Conservation (phyloP, 1,140 invertebrate species). For the Magallana angulata region DNA sequence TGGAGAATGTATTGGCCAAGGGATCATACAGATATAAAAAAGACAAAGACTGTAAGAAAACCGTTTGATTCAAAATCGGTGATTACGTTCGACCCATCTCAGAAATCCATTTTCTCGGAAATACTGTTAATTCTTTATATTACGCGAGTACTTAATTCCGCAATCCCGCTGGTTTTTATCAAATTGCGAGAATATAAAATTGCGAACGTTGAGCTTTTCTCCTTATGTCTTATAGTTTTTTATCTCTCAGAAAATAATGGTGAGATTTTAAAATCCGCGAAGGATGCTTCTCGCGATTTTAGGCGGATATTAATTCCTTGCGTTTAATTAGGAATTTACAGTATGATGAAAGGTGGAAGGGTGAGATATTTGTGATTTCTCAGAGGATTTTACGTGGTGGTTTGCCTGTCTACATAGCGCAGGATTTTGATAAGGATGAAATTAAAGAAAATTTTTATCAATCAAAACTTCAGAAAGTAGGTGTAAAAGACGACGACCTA, state of each 20-base stretch:
- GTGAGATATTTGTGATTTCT: slow-evolving; percentile 52
- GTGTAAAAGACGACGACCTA: slow-evolving; percentile 26
- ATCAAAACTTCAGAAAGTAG: slow-evolving; percentile 53
- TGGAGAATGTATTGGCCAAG: slow-evolving; percentile 56
- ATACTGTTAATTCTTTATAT: not conserved
- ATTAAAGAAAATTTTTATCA: slow-evolving; percentile 53
- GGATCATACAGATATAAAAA: not conserved
- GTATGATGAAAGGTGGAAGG: slow-evolving; percentile 50
- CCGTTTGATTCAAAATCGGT: slow-evolving; percentile 54
- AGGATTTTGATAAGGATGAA: slow-evolving; percentile 45
- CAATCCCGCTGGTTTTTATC: too few relatives aligned
- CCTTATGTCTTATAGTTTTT: too few relatives aligned
- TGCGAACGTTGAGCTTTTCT: too few relatives aligned
- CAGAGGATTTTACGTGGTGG: slow-evolving; percentile 40
- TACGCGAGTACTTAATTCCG: too few relatives aligned
- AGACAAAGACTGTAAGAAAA: slow-evolving; percentile 40
- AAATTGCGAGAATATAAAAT: too few relatives aligned
- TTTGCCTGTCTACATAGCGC: slow-evolving; percentile 45
- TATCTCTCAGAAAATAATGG: too few relatives aligned
- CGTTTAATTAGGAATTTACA: too few relatives aligned
- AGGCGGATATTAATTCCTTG: too few relatives aligned
- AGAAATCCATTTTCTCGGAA: slow-evolving; percentile 48
- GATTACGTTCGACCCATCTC: slow-evolving; percentile 49
- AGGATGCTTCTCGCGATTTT: too few relatives aligned
- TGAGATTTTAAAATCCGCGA: too few relatives aligned